Evolutionary conservation across 2,797 vertebrate genomes (phyloP).

Genomic region (Gambusia yucatana): DNA sequence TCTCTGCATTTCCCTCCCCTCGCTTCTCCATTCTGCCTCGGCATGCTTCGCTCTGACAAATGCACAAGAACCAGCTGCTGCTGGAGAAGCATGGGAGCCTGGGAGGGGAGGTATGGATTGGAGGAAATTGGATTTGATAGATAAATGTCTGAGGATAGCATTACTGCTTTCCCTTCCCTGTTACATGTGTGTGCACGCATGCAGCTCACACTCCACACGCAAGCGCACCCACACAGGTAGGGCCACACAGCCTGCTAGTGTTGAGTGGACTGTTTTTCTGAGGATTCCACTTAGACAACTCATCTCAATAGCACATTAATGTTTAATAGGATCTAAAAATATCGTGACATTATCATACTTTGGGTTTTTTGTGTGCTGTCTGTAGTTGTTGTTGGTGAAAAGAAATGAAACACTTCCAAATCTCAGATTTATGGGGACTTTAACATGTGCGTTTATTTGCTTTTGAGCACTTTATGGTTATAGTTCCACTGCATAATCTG

Average conservation of each 20-base stretch:
- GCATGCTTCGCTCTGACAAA: slow-evolving; percentile 80
- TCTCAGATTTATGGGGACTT: slow-evolving; percentile 17
- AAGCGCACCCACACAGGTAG: neutral
- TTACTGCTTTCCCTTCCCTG: slow-evolving; percentile 43
- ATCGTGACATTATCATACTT: slow-evolving; percentile 69
- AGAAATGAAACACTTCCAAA: slow-evolving; percentile 28
- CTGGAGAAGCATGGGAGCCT: slow-evolving; percentile 65
- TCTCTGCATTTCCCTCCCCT: slow-evolving; percentile 47
- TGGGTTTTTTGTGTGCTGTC: slow-evolving; percentile 51
- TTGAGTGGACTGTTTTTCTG: slow-evolving; percentile 59
- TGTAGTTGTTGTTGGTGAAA: slow-evolving; percentile 40
- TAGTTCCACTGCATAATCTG: slow-evolving; percentile 19
- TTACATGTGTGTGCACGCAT: slow-evolving; percentile 21
- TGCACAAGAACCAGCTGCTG: slow-evolving; percentile 73
- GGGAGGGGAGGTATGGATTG: slow-evolving; percentile 66
- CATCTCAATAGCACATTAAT: slow-evolving; percentile 74
- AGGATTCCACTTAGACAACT: slow-evolving; percentile 64
- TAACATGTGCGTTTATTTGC: slow-evolving; percentile 8
- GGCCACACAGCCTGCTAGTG: slow-evolving; percentile 23
- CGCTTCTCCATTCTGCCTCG: slow-evolving; percentile 53
- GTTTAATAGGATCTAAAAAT: slow-evolving; percentile 75
- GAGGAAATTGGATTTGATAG: slow-evolving; percentile 71
- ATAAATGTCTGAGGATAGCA: slow-evolving; percentile 69
- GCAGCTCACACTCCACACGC: slow-evolving; percentile 3
- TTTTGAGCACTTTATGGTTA: slow-evolving; percentile 12